Evolutionary conservation across 2,113 vertebrate genomes (phyloP), one percentile per base, ranked within the genome.

Genomic region (Gambusia affinis): DNA sequence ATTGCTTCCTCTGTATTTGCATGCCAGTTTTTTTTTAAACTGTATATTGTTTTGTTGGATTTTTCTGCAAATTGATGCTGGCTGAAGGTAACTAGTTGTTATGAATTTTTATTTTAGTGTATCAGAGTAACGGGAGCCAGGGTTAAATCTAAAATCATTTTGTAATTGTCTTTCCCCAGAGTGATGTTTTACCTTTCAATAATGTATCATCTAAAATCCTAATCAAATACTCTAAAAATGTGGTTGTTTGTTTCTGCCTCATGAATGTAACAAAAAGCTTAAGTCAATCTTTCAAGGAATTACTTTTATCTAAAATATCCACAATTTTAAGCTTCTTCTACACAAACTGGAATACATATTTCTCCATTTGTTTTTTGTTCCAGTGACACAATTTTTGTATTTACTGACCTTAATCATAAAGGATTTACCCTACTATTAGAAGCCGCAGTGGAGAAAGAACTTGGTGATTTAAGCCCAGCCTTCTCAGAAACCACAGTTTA

Each of bases 381-480:
- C 28, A 30, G 29, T 7, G 29, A 29, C 7, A 63, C 2, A 57
- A 57, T 31, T 30, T 57, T 12, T 62, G 12, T 30, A 30, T 30
- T 7, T 62, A 1, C 29, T 30, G 19, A 31, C 17, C 30, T 63
- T 22, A 22, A 22, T 63, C 61, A 22, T 63, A 12, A 72, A 79
- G 71, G 73, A 82, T 89, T 80, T 70, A 72, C 76, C 74, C 80
- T 67, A 64, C 71, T 75, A 76, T 83, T 87, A 75, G 64, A 65
- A 77, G 27, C 63, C 19, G 24, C 29, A 54, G 29, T n/a, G 44
- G 64, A 29, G 27, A 70, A 78, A 57, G 37, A 31, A 31, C 19
- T 14, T 2, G 0, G 63, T 65, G 42, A 69, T 82, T 83, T 70
- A 47, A 68, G 37, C 73, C 39, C 35, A 0, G 12, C 54, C 75